These are phyloP conservation scores for Anthophora plumipes DNA, from an alignment of 2,888 invertebrate genomes.

Conservation along the genomic window DNA sequence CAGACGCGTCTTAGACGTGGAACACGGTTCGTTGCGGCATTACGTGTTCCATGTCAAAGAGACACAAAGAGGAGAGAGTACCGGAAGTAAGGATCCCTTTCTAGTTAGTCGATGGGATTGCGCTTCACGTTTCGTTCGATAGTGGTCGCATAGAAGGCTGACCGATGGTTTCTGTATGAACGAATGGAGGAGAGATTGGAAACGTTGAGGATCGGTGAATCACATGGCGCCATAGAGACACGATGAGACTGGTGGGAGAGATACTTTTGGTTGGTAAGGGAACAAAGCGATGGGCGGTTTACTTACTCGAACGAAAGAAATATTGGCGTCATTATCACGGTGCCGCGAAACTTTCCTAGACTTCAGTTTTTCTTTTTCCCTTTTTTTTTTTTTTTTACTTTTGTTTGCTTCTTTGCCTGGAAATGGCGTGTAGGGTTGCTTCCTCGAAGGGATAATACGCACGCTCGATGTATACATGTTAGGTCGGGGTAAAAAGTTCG, in stretches of 20 bases:
- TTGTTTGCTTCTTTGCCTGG: no score
- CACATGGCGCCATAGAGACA: constrained; percentile 32
- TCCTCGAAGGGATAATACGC: no score
- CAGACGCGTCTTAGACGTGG: constrained; percentile 43
- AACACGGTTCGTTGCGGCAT: background rate
- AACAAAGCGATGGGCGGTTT: constrained; percentile 59
- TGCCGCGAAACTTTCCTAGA: constrained; percentile 64
- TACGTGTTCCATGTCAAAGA: constrained; percentile 47
- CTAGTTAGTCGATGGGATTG: no score
- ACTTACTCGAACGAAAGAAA: constrained; percentile 58
- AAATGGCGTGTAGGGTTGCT: no score
- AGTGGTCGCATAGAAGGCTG: background rate
- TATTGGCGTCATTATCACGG: constrained; percentile 69
- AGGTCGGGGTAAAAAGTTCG: no score
- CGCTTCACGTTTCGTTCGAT: no score
- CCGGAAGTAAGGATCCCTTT: no score
- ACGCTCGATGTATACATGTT: no score
- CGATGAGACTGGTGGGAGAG: background rate
- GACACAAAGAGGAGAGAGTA: constrained; percentile 38
- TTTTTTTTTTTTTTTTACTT: no score
- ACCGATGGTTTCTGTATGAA: background rate
- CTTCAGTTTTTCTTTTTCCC: background rate
- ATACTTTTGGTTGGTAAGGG: background rate
- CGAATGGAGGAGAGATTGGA: background rate
- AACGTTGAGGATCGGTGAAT: constrained; percentile 32